Evolutionary conservation across 2,888 invertebrate species (phyloP), one percentile per base, ranked within the genome.

Genomic region (Linnaemya tessellans): DNA sequence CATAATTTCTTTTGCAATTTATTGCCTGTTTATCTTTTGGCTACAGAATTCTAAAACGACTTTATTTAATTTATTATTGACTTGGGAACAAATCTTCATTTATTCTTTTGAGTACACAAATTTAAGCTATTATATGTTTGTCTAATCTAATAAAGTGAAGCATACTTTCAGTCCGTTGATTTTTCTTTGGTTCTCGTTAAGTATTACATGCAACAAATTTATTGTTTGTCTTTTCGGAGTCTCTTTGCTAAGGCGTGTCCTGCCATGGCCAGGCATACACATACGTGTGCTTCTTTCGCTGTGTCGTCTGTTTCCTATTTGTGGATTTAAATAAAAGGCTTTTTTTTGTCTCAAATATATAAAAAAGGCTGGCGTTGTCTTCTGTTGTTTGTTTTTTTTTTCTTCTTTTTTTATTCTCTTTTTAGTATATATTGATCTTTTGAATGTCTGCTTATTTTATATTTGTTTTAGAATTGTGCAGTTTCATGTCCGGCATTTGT

Each of bases 361-460:
- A 41, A 51, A 10, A 13, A 35, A 73, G 30, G 13, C 41, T 10
- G n/a, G 3, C 22, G 25, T 49, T 77, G 58, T 78, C 49, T 60
- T 65, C 1, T 20, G 25, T 51, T 65, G 38, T 56, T 65, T 54
- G 56, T 5, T 18, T 1, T 46, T 46, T 46, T 43, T 13, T 15
- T 43, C 10, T 4, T 7, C n/a, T n/a, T n/a, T n/a, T n/a, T n/a
- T n/a, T n/a, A 2, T 30, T 30, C 22, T 25, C 1, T 41, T 41
- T 58, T 70, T 77, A 43, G 20, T 18, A 18, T 54, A 38, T 78
- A 79, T 79, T 70, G 70, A 79, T 70, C 78, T 78, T 60, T 13
- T 13, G 25, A 20, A 25, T 68, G 68, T 78, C 78, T 78, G 68
- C 68, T 78, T 54, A 46, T 58, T 65, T 56, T 58, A 22, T 35